A percentile compares a stretch with the other conserved stretches of the same genome.
Evolutionary conservation across 2,113 vertebrate genomes (phyloP).

Genomic region (Macrotis lagotis): DNA sequence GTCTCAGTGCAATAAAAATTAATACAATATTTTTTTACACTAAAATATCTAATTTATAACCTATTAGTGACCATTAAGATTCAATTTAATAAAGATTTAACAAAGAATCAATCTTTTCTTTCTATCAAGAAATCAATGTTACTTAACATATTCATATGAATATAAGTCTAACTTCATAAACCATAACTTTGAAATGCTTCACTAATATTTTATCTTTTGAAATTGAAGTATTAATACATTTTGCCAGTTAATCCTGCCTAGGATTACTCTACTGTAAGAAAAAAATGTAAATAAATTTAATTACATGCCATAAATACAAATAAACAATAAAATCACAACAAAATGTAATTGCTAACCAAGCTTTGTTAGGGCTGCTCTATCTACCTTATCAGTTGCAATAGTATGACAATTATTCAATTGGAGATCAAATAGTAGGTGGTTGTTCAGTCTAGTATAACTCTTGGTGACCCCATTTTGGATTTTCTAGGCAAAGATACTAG

Average conservation of each 20-base stretch:
- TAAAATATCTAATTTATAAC: neutral
- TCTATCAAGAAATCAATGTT: neutral
- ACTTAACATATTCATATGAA: neutral
- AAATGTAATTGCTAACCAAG: neutral
- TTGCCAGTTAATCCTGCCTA: neutral
- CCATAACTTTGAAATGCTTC: neutral
- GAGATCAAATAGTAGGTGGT: neutral
- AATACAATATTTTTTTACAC: neutral
- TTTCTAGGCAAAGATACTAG: neutral
- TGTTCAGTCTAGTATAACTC: neutral
- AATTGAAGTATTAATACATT: neutral
- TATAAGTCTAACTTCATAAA: neutral
- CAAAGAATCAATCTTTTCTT: neutral
- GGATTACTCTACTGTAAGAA: neutral
- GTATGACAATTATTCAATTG: too few species aligned
- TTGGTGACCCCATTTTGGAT: neutral
- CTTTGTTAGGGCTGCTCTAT: neutral
- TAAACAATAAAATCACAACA: neutral
- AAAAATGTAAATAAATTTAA: neutral
- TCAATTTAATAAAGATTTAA: neutral
- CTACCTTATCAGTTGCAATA: neutral
- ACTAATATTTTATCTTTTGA: neutral
- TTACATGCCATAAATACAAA: neutral
- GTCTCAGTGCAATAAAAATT: neutral
- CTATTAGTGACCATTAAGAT: neutral